phyloP scores from a whole-genome alignment of 2,113 vertebrate species.

The Brachyhypopomus gauderio region DNA sequence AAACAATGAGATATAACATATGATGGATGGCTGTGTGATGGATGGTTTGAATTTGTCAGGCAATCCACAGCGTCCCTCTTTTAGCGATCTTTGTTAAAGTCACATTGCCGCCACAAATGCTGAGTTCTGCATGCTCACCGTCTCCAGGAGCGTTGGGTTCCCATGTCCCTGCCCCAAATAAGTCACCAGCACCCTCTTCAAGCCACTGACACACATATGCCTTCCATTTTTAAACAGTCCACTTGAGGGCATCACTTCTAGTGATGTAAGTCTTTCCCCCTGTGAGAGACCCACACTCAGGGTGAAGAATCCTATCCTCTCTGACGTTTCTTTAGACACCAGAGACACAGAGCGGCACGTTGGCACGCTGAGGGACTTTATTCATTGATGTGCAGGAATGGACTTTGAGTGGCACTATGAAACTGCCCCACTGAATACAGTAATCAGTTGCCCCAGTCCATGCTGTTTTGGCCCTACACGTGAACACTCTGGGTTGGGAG shows the following conservation, averaged over 20 bases:
- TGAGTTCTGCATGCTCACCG: constrained; percentile 61
- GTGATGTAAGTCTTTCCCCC: constrained; percentile 70
- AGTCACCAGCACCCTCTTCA: constrained; percentile 75
- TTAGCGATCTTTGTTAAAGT: constrained; percentile 69
- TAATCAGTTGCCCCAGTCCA: not conserved
- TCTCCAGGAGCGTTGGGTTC: constrained; percentile 67
- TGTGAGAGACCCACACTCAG: constrained; percentile 59
- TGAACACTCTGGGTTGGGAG: too few relatives aligned
- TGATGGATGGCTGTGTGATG: constrained; percentile 52
- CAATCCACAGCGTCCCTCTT: constrained; percentile 56
- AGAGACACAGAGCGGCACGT: constrained; percentile 64
- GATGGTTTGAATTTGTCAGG: constrained; percentile 60
- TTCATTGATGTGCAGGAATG: not conserved
- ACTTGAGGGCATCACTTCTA: constrained; percentile 69
- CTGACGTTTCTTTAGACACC: constrained; percentile 69
- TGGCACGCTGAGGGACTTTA: not conserved
- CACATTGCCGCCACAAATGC: constrained; percentile 62
- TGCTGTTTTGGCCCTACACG: not conserved
- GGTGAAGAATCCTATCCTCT: constrained; percentile 72
- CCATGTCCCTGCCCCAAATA: constrained; percentile 56
- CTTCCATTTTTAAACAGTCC: constrained; percentile 77
- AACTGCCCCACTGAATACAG: not conserved
- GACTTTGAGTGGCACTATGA: not conserved
- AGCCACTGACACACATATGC: constrained; percentile 65
- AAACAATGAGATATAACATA: constrained; percentile 5